Percentiles rank a stretch among this genome's conserved stretches.
These are phyloP conservation scores for Bursaphelenchus okinawaensis DNA, from an alignment of 2,888 invertebrate genomes.

Conservation along the genomic window DNA sequence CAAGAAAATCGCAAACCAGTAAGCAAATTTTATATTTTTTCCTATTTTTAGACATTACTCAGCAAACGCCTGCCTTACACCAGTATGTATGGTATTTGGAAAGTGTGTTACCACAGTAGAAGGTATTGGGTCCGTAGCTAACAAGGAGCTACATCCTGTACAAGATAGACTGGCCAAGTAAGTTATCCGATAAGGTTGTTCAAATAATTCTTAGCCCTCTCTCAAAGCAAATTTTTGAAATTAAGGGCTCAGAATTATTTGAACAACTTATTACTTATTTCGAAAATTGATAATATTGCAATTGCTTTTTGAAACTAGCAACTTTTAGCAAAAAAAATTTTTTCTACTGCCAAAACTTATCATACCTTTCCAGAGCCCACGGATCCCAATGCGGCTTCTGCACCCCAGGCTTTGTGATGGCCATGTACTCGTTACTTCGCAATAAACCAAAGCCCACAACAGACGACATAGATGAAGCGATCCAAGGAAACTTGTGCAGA, in stretches of 20 bases:
- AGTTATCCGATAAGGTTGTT: too few species aligned
- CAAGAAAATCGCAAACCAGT: too few species aligned
- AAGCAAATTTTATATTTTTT: too few species aligned
- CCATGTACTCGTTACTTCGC: conserved; percentile 79
- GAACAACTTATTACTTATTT: too few species aligned
- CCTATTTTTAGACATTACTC: conserved; percentile 46
- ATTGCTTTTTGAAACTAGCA: conserved; percentile 6
- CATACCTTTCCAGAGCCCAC: conserved; percentile 64
- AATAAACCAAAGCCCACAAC: conserved; percentile 67
- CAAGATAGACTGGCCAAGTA: conserved; percentile 63
- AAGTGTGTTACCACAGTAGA: conserved; percentile 84
- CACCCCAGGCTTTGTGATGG: conserved; percentile 93
- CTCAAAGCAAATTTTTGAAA: too few species aligned
- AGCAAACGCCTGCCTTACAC: conserved; percentile 82
- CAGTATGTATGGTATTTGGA: conserved; percentile 79
- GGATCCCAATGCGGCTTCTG: conserved; percentile 93
- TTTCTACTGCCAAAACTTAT: conserved; percentile 56
- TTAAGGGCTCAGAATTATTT: too few species aligned
- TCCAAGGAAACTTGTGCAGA: conserved; percentile 61
- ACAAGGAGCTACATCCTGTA: conserved; percentile 70
- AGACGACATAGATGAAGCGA: conserved; percentile 41
- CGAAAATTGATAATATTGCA: not conserved
- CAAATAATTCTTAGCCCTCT: too few species aligned
- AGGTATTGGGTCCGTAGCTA: conserved; percentile 78
- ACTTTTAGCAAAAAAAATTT: not conserved